phyloP scores from a whole-genome alignment of 35 echinoderm and acorn worm species.

The Amphiura filiformis region DNA sequence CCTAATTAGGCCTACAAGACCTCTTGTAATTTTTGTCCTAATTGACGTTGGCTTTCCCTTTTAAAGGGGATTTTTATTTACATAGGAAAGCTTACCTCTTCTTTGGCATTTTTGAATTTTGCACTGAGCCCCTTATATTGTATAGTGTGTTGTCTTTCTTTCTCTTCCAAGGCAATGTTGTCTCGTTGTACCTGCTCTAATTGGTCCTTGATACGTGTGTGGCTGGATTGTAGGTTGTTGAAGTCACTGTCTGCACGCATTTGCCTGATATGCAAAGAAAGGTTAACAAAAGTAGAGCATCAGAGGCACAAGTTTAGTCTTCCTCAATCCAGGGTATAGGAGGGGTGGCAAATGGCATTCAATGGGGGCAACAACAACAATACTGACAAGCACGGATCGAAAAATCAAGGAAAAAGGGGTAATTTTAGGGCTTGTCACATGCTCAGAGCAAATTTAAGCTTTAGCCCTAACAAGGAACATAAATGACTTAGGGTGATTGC shows the following conservation, averaged over 20 bases:
- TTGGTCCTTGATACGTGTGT: conserved; percentile 71
- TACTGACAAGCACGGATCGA: no score
- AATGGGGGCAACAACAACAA: no score
- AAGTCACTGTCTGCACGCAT: conserved; percentile 72
- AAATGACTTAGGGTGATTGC: no score
- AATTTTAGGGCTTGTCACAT: no score
- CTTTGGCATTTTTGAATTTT: conserved; percentile 85
- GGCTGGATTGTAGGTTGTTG: conserved; percentile 76
- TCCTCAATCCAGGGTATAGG: not conserved
- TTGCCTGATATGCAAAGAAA: conserved; percentile 50
- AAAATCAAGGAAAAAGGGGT: no score
- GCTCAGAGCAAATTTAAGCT: no score
- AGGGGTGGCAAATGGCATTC: no score
- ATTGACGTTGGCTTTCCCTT: no score
- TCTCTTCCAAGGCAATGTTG: conserved; percentile 77
- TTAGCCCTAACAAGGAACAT: no score
- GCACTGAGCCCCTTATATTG: conserved; percentile 69
- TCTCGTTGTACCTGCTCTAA: conserved; percentile 83
- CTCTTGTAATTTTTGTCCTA: no score
- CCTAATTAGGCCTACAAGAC: no score
- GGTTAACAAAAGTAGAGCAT: not conserved
- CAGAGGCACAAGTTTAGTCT: not conserved
- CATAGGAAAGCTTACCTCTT: conserved; percentile 97
- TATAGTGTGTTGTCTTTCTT: conserved; percentile 68
- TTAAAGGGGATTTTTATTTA: no score